Base-by-base conservation (phyloP, 2,797 vertebrate genomes). In the Ispidina picta region DNA sequence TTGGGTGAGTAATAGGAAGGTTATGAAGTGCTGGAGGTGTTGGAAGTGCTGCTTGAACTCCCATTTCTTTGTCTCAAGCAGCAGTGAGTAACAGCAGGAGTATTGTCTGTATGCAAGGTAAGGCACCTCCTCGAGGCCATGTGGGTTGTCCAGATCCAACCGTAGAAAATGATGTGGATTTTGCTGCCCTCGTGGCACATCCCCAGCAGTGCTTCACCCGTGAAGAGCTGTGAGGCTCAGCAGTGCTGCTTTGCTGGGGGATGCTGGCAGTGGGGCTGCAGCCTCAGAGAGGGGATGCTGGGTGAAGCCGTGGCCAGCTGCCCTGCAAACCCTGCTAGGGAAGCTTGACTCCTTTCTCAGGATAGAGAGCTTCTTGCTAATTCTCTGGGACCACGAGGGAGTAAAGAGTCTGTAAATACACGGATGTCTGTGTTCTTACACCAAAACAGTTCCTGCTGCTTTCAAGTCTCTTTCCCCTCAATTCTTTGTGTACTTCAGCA, bases 211-310 rank as follows among this genome's bases (percentile, higher is more conserved):
- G 2, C 66, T 68, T 8, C 41, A 9, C 29, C 59, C 4, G 4
- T 26, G 3, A 16, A 18, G 26, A 23, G 2, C 2, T 0, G 6
- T 1, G 46, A 8, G 31, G 2, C 2, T 8, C 37, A 2, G 48
- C 51, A 52, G 51, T 3, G n/a, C 44, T 25, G 46, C 2, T 12
- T 46, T 4, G 33, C 54, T 26, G 43, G 6, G 26, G 5, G 8
- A 1, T 15, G 39, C 41, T 14, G 33, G 46, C 39, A 16, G 52
- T 3, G 10, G 18, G 35, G 49, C 3, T 5, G 12, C 48, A 21
- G 73, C 52, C 31, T 49, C 15, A 0, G 35, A 7, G 2, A 3
- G 15, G 49, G 22, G 25, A 5, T 33, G 39, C 10, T 18, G 0
- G 39, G 9, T 1, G 0, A 39, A 46, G 48, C 15, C 19, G n/a